Evolutionary conservation across 2,888 invertebrate species (phyloP), one percentile per base, ranked within the genome.

Genomic region (Celastrina argiolus): DNA sequence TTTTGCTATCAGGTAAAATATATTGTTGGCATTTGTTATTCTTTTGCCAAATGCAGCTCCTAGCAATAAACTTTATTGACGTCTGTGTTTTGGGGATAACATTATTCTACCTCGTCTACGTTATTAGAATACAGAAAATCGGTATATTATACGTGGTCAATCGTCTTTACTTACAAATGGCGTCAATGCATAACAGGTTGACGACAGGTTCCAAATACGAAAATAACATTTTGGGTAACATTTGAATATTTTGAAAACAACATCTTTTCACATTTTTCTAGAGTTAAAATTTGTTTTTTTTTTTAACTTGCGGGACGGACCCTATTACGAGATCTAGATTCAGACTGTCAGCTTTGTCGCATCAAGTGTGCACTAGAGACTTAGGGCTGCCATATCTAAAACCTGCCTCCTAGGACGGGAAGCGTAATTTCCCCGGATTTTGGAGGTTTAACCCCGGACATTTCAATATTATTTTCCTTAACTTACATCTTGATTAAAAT

Each of bases 161-260:
- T 61, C 39, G 61, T 61, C 61, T 36, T 39, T 39, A 31, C 36
- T 59, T 22, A 18, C 61, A 36, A 39, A 39, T 61, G 39, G 16
- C 61, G 61, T 61, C 61, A 39, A n/a, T n/a, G 34, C 22, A 26
- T n/a, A 2, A 36, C 51, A 51, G 22, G 22, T 51, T 51, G 51
- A 51, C 22, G 18, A 18, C 22, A 14, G 22, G 51, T 26, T 12
- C 18, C 22, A 26, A 22, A 51, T 51, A 22, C 12, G 12, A 51
- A 45, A 45, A n/a, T n/a, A n/a, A 6, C 2, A 31, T 45, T 45
- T 45, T 18, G 16, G 22, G 18, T 3, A 45, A 12, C 4, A 51
- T 51, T 51, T 51, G 22, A 51, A 51, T 51, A 51, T 51, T 51
- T 51, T 26, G 22, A 51, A 51, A 51, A 51, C 26, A 51, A 22